Conservation (phyloP, 2,888 invertebrate genomes). For the Sphaeridia pumilis region DNA sequence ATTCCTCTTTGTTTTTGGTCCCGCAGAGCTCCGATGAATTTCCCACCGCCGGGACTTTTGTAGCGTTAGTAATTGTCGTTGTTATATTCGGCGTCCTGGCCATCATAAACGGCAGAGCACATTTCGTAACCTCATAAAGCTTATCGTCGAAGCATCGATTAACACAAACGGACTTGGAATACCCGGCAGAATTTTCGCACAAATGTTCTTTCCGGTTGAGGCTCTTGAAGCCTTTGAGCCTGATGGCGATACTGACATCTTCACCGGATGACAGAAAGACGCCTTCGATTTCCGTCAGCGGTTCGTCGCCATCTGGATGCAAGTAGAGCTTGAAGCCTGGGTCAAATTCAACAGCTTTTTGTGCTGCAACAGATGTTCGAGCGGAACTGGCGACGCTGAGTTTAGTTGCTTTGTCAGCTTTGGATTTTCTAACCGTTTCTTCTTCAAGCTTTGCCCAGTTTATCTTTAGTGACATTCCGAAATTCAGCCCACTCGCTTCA, state of each 20-base stretch:
- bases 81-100: neutral
- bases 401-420: no score
- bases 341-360: neutral
- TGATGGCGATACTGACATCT: constrained; percentile 24
- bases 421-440: neutral
- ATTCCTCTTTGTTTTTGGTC: neutral
- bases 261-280: constrained; percentile 18
- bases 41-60: neutral
- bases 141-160: constrained; percentile 24
- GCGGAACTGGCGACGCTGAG: no score
- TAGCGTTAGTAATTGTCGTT: constrained; percentile 2
- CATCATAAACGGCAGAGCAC: constrained; percentile 16
- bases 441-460: constrained; percentile 15
- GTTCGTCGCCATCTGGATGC: constrained; percentile 16
- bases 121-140: constrained; percentile 12
- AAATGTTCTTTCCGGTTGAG: constrained; percentile 23
- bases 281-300: constrained; percentile 22
- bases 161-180: constrained; percentile 27
- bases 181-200: constrained; percentile 15
- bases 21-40: neutral
- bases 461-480: constrained; percentile 21
- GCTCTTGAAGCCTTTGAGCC: constrained; percentile 28
- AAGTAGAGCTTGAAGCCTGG: constrained; percentile 21
- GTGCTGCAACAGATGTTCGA: neutral
- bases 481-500: constrained; percentile 21